Conservation (phyloP, 2,888 invertebrate genomes). For the Icerya purchasi region DNA sequence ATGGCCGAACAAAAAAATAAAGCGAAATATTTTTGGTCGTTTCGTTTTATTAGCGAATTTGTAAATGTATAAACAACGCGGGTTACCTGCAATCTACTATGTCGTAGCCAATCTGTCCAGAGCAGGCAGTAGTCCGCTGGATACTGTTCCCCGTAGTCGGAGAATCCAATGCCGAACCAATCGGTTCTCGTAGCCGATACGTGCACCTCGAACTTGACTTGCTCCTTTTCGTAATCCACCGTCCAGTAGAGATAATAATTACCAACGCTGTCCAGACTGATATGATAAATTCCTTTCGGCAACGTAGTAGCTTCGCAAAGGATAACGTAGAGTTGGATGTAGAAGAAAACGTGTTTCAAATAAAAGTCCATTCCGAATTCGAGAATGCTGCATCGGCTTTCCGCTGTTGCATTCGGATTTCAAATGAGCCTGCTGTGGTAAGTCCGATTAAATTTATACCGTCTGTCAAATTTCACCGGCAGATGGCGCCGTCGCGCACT, state of each 20-base stretch:
- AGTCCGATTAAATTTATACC: too few species aligned
- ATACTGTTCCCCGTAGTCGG: conserved; percentile 48
- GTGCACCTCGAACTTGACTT: conserved; percentile 31
- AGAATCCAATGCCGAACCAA: conserved; percentile 76
- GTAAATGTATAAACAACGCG: too few species aligned
- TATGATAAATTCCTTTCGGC: conserved; percentile 22
- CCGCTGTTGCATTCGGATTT: too few species aligned
- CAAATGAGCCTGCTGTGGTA: too few species aligned
- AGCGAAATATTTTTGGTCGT: background rate
- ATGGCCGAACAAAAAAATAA: too few species aligned
- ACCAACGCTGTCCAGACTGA: conserved; percentile 26
- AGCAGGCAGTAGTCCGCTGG: conserved; percentile 63
- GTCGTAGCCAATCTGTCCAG: conserved; percentile 47
- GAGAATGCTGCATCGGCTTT: too few species aligned
- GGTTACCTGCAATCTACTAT: conserved; percentile 33
- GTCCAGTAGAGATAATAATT: conserved; percentile 29
- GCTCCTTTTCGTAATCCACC: conserved; percentile 26
- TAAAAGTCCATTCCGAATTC: too few species aligned
- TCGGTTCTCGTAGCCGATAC: conserved; percentile 15
- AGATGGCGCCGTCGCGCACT: too few species aligned
- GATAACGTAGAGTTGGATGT: too few species aligned
- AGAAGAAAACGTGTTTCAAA: too few species aligned
- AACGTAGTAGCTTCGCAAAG: too few species aligned
- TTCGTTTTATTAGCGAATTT: background rate
- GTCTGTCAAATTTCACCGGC: too few species aligned